These are phyloP conservation scores for Austrolebias charrua DNA, from an alignment of 2,797 vertebrate species.

Conservation along the genomic window DNA sequence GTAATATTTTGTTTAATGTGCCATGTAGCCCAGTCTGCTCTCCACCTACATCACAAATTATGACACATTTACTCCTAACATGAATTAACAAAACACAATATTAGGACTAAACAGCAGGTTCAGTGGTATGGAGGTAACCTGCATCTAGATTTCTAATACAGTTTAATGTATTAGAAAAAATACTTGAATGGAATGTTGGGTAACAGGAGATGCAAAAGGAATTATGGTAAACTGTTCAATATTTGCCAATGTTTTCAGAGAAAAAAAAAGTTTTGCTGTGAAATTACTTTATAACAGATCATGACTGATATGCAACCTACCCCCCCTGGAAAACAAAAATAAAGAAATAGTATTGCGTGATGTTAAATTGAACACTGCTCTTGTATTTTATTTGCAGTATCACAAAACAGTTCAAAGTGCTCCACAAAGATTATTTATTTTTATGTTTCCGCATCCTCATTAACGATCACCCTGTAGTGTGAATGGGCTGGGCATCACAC, in stretches of 20 bases:
- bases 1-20: neutral
- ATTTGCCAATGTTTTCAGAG: slow-evolving; percentile 11
- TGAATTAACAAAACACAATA: too few relatives aligned
- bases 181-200: neutral
- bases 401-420: slow-evolving; percentile 7
- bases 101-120: neutral
- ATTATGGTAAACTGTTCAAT: slow-evolving; percentile 11
- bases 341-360: slow-evolving; percentile 6
- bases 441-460: slow-evolving; percentile 8
- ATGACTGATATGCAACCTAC: slow-evolving; percentile 4
- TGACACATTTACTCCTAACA: neutral
- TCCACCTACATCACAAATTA: neutral
- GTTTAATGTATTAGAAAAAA: too few relatives aligned
- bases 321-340: neutral
- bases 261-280: slow-evolving; percentile 16
- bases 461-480: slow-evolving; percentile 69
- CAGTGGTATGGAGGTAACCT: too few relatives aligned
- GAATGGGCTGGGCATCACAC: slow-evolving; percentile 86
- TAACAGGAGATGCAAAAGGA: slow-evolving; percentile 10
- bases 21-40: neutral
- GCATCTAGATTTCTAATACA: too few relatives aligned
- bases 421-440: neutral
- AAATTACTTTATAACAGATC: slow-evolving; percentile 3
- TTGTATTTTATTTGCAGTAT: slow-evolving; percentile 3
- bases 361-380: slow-evolving; percentile 6